Evolutionary conservation across 2,113 vertebrate species (phyloP), one percentile per base, ranked within the genome.

Genomic region (Chionodraco myersi): DNA sequence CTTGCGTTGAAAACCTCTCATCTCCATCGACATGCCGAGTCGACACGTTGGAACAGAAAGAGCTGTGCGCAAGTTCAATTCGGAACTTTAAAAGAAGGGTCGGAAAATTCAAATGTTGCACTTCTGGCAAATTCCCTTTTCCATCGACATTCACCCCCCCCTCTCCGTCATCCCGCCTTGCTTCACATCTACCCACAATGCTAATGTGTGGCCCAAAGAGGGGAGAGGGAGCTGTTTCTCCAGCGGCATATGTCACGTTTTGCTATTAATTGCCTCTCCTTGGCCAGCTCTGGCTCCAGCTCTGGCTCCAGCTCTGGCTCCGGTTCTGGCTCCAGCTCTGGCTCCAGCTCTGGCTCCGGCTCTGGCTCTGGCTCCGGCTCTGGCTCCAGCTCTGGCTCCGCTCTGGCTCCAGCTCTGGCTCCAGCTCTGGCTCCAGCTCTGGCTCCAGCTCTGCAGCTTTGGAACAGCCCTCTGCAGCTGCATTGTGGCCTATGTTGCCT

Each of bases 81-180:
- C 14, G 1, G 2, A 86, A 86, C 78, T 88, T 82, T 66, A 80
- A 80, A 84, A 58, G 60, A 75, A 51, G 64, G 78, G 47, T 59
- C 53, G 67, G 41, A 77, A 90, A 48, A 92, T 91, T 91, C 82
- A 79, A 88, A 88, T 91, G 92, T 83, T 90, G 89, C 88, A 85
- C 65, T 80, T 85, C 36, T 74, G 85, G 90, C 91, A 91, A 80
- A 87, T 88, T 86, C 71, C 34, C 56, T 65, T 58, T 30, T 60
- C 63, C 44, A 47, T 56, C 18, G 4, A 48, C n/a, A 62, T 23
- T 45, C n/a, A 16, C 34, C 0, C 10, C 14, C 15, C 15, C 1
- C n/a, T 26, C 5, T 1, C 61, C 21, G 1, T 65, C 30, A 63
- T 18, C 53, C 67, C 9, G 2, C 66, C 53, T 61, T 47, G 65